Evolutionary conservation across 2,888 invertebrate species (phyloP).

Genomic region (Dicycla oo): DNA sequence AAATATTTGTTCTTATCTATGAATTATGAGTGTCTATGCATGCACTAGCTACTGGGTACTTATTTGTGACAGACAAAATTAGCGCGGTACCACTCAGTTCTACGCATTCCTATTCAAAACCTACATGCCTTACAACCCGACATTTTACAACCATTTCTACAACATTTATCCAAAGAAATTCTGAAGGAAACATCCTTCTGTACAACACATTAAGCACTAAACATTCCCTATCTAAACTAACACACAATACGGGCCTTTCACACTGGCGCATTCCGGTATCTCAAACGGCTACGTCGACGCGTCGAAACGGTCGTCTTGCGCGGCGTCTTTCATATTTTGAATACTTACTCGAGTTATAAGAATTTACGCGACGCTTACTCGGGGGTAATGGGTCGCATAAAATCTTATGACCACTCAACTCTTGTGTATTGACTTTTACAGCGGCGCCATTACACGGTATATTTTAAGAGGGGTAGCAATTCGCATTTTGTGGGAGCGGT

Average conservation of each 20-base stretch:
- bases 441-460: constrained; percentile 69
- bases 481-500: constrained; percentile 64
- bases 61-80: background rate
- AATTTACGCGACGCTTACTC: constrained; percentile 89
- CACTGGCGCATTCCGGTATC: constrained; percentile 61
- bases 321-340: constrained; percentile 86
- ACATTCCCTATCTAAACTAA: constrained; percentile 63
- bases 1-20: background rate
- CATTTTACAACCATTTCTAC: constrained; percentile 26
- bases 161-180: constrained; percentile 55
- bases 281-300: constrained; percentile 52
- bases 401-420: constrained; percentile 88
- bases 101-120: constrained; percentile 10
- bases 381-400: constrained; percentile 86
- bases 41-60: background rate
- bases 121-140: background rate
- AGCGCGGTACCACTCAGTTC: background rate
- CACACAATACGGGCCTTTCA: constrained; percentile 60
- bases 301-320: constrained; percentile 55
- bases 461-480: constrained; percentile 73
- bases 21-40: background rate
- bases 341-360: constrained; percentile 89
- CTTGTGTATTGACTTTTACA: constrained; percentile 88
- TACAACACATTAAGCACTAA: constrained; percentile 60
- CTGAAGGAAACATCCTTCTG: constrained; percentile 56